These are phyloP conservation scores for Phocides pigmalion DNA, from an alignment of 1,140 invertebrate species.

Conservation along the genomic window DNA sequence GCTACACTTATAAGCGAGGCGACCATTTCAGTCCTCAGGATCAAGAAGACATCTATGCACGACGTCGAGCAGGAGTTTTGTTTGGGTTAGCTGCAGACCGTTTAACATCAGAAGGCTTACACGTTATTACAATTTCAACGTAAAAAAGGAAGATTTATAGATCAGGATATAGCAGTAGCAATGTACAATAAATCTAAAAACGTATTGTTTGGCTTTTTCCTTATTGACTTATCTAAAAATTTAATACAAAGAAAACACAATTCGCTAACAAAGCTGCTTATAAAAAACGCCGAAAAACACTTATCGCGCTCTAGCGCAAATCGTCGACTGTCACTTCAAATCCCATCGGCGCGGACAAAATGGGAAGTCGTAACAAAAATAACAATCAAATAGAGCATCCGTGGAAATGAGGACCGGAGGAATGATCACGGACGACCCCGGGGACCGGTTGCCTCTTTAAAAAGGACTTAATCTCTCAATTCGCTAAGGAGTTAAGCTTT, in stretches of 20 bases:
- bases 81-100: too few species aligned
- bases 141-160: too few species aligned
- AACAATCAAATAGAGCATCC: slow-evolving; percentile 83
- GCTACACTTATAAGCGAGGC: too few species aligned
- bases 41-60: too few species aligned
- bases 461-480: slow-evolving; percentile 83
- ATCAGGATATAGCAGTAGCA: too few species aligned
- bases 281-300: slow-evolving; percentile 80
- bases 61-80: too few species aligned
- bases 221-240: slow-evolving; percentile 34
- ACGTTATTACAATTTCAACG: too few species aligned
- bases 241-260: slow-evolving; percentile 44
- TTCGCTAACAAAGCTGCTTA: slow-evolving; percentile 68
- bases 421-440: slow-evolving; percentile 78
- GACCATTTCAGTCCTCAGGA: too few species aligned
- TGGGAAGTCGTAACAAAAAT: slow-evolving; percentile 80
- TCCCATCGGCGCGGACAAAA: slow-evolving; percentile 65
- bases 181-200: not conserved
- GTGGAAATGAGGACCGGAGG: slow-evolving; percentile 80
- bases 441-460: slow-evolving; percentile 78
- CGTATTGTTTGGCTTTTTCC: not conserved
- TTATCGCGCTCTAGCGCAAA: slow-evolving; percentile 81
- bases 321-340: slow-evolving; percentile 81
- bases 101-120: too few species aligned
- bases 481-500: slow-evolving; percentile 83